A percentile compares a stretch with the other conserved stretches of the same genome.
Conservation (phyloP, 2,113 vertebrate species). For the Pterocles burchelli region DNA sequence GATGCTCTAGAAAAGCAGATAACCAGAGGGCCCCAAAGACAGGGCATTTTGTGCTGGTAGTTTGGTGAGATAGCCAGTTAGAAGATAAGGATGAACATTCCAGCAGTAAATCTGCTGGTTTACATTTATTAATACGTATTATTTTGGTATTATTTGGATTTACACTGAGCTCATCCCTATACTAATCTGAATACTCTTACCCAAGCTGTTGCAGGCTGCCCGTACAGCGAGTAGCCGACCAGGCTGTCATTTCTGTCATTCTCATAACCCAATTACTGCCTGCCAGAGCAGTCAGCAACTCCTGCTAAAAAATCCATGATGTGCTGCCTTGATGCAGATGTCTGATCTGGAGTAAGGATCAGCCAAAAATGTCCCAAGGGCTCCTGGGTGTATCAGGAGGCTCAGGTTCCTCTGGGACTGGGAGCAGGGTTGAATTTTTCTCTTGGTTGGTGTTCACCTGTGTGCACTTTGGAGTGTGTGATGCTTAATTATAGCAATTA, state of each 20-base stretch:
- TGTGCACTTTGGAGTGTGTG: neutral
- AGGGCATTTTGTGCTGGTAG: neutral
- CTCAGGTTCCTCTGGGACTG: neutral
- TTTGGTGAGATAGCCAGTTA: neutral
- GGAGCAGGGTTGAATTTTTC: neutral
- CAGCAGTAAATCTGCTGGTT: neutral
- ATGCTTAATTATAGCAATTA: neutral
- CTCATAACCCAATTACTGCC: constrained; percentile 23
- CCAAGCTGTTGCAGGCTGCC: neutral
- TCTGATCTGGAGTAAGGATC: neutral
- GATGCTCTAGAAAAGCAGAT: neutral
- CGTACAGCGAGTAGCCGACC: neutral
- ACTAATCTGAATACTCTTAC: constrained; percentile 34
- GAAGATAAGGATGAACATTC: neutral
- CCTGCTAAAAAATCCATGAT: constrained; percentile 7
- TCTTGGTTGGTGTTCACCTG: neutral
- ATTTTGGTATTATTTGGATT: constrained; percentile 46
- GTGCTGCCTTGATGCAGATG: neutral
- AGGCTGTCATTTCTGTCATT: constrained; percentile 51
- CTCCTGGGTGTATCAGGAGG: neutral
- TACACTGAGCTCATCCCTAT: constrained; percentile 30
- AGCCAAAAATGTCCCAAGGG: neutral
- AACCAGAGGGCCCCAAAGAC: neutral
- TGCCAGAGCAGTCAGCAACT: constrained; percentile 18
- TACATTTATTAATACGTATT: constrained; percentile 11